These are phyloP conservation scores for Julus scandinavius DNA, from an alignment of 2,888 invertebrate genomes.

Conservation along the genomic window DNA sequence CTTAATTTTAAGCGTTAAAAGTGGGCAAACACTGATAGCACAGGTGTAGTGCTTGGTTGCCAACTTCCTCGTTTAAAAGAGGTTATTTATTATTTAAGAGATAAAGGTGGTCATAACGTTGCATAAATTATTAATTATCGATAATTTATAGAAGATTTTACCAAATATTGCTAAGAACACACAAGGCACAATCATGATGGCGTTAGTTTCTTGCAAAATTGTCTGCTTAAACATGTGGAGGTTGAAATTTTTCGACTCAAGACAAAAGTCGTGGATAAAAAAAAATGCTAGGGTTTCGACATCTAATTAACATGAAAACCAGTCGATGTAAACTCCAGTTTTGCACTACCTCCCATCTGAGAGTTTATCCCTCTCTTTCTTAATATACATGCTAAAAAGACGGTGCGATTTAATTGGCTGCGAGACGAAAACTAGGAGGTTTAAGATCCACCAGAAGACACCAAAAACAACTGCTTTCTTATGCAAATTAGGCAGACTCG, in stretches of 20 bases:
- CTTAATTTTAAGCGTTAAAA: not conserved
- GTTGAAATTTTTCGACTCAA: too few relatives aligned
- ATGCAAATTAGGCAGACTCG: slow-evolving; percentile 12
- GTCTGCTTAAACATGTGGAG: too few relatives aligned
- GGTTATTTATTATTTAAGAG: too few relatives aligned
- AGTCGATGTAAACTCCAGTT: not conserved
- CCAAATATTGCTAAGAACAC: too few relatives aligned
- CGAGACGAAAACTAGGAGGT: not conserved
- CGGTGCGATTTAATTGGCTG: slow-evolving; percentile 18
- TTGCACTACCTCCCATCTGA: not conserved
- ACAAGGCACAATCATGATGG: too few relatives aligned
- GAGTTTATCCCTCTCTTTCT: not conserved
- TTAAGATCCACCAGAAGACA: not conserved
- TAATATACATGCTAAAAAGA: not conserved
- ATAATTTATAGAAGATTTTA: too few relatives aligned
- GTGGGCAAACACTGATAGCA: not conserved
- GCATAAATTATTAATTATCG: too few relatives aligned
- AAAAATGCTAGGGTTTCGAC: not conserved
- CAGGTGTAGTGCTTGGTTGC: not conserved
- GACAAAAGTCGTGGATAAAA: too few relatives aligned
- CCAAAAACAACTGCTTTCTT: slow-evolving; percentile 33
- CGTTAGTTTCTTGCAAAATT: too few relatives aligned
- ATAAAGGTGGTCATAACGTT: too few relatives aligned
- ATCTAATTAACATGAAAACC: slow-evolving; percentile 9
- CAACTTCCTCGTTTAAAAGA: not conserved